Conservation (phyloP, 1,140 invertebrate species). For the Drosophila guanche region DNA sequence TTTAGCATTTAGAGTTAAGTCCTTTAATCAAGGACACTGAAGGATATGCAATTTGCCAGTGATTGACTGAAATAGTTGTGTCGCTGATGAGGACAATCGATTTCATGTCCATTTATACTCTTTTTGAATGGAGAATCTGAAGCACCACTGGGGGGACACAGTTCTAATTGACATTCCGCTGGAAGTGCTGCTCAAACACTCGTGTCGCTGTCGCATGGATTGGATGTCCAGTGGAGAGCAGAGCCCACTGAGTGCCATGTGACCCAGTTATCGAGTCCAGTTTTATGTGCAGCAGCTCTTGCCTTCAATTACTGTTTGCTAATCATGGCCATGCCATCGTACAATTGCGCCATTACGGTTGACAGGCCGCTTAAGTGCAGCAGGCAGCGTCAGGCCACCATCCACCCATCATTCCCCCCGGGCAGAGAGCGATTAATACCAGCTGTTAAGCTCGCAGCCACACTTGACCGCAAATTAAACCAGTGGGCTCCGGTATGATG, state of each 20-base stretch:
- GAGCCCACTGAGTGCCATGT: slow-evolving; percentile 16
- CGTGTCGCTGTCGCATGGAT: not conserved
- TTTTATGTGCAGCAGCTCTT: slow-evolving; percentile 43
- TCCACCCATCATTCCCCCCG: not conserved
- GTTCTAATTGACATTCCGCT: slow-evolving; percentile 47
- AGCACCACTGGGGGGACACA: not conserved
- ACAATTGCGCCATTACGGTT: slow-evolving; percentile 40
- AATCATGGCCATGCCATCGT: slow-evolving; percentile 26
- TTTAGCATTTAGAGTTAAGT: not conserved
- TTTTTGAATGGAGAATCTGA: slow-evolving; percentile 7
- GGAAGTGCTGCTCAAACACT: slow-evolving; percentile 55
- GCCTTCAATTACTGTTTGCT: slow-evolving; percentile 57
- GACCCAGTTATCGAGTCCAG: slow-evolving; percentile 37
- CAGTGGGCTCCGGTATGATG: not conserved
- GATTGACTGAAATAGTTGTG: not conserved
- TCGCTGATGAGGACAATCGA: slow-evolving; percentile 5
- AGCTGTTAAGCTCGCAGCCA: slow-evolving; percentile 12
- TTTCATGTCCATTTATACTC: slow-evolving; percentile 19
- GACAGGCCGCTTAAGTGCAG: slow-evolving; percentile 45
- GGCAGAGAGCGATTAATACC: slow-evolving; percentile 28
- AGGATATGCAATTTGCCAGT: not conserved
- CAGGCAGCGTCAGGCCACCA: not conserved
- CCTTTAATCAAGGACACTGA: slow-evolving; percentile 53
- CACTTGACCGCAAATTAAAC: slow-evolving; percentile 48
- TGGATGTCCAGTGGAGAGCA: not conserved